Evolutionary conservation across 2,113 vertebrate species (phyloP).

Genomic region (Perognathus longimembris): DNA sequence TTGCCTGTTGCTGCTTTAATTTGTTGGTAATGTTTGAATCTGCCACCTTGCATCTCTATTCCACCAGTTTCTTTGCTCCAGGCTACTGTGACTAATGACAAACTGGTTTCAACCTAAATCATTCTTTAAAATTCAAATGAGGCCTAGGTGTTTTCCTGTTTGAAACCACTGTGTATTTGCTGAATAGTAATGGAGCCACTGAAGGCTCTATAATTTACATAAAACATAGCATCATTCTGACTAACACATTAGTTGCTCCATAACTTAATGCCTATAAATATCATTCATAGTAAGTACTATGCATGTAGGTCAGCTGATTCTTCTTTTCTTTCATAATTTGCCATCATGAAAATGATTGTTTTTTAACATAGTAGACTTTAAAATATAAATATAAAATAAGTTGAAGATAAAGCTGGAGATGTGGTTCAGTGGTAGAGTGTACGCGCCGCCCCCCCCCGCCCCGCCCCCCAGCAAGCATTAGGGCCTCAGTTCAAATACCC

Average conservation of each 20-base stretch:
- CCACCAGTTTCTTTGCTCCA: slow-evolving; percentile 62
- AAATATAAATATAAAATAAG: background rate
- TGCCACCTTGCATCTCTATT: background rate
- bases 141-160: slow-evolving; percentile 58
- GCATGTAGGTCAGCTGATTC: background rate
- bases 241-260: background rate
- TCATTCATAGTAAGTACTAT: background rate
- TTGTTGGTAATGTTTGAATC: slow-evolving; percentile 65
- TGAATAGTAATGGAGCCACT: slow-evolving; percentile 22
- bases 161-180: slow-evolving; percentile 17
- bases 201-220: background rate
- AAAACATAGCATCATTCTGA: background rate
- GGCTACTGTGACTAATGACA: slow-evolving; percentile 78
- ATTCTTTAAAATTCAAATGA: slow-evolving; percentile 72
- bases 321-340: background rate
- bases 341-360: slow-evolving; percentile 31
- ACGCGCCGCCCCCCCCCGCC: too few species aligned
- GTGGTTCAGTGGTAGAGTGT: too few species aligned
- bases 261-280: background rate
- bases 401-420: too few species aligned
- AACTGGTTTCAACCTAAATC: slow-evolving; percentile 70
- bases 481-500: too few species aligned
- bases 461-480: too few species aligned
- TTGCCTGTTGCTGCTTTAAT: slow-evolving; percentile 68
- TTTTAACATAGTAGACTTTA: background rate